phyloP scores from a whole-genome alignment of 2,888 invertebrate species.

The Antitype chi region DNA sequence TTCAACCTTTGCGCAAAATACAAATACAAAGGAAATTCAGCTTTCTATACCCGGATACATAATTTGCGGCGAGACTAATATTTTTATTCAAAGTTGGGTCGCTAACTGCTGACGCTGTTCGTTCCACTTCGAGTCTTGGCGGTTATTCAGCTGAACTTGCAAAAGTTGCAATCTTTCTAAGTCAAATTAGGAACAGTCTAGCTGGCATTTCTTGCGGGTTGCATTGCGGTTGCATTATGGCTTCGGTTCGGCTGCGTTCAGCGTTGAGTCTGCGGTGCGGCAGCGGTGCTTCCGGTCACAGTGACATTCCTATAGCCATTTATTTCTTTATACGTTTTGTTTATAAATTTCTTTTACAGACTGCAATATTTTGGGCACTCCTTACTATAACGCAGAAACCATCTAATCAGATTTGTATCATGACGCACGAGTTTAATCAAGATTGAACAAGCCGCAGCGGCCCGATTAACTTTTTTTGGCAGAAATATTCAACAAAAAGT shows the following conservation, averaged over 20 bases:
- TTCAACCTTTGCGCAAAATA: not conserved
- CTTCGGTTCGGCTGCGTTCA: not conserved
- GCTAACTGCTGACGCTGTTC: not conserved
- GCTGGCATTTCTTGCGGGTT: not conserved
- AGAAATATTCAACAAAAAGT: not conserved
- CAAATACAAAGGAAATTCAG: not conserved
- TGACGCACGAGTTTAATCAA: not conserved
- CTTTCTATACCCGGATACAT: not conserved
- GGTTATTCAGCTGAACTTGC: conserved; percentile 7
- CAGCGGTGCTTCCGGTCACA: not conserved
- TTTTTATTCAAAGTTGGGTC: not conserved
- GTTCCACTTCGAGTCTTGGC: not conserved
- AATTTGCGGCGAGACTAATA: not conserved
- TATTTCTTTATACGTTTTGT: not conserved
- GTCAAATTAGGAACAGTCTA: conserved; percentile 30
- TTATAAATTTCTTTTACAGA: too few species aligned
- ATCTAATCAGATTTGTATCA: not conserved
- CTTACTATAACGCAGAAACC: not conserved
- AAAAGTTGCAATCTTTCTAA: conserved; percentile 29
- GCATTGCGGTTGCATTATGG: not conserved
- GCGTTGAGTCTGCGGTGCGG: too few species aligned
- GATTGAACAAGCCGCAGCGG: not conserved
- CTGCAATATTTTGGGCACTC: not conserved
- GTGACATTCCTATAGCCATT: not conserved
- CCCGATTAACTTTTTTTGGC: not conserved